Base-by-base conservation (phyloP, 92 coral and sea anemone genomes). In the Phenganax subtilis region DNA sequence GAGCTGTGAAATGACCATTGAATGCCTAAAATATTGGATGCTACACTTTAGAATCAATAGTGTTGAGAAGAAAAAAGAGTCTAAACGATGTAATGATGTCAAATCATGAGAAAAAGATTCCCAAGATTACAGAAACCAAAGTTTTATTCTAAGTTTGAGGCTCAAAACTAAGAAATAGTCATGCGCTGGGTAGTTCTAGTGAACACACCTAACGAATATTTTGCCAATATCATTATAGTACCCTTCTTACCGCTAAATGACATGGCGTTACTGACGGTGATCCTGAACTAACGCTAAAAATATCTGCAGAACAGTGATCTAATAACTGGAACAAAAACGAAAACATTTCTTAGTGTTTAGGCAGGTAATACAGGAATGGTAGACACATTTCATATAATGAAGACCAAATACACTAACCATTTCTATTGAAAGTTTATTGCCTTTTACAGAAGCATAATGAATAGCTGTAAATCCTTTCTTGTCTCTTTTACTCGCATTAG, bases 401-500 rank as follows among this genome's bases (percentile, higher is more conserved):
- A 31, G 29, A 54, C 7, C 25, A 27, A 17, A 10, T 6, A 8
- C 11, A 79, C 91, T 29, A 75, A 94, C 98, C 98, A 94, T 94
- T 81, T 94, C 98, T 83, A 94, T 83, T 29, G 97, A 89, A 73
- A 94, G 85, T 66, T 91, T 94, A 61, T 94, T 97, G 70, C 98
- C 98, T 83, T 90, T 92, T 10, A 87, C 89, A 6, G 98, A 90
- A 52, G 96, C 98, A 63, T 92, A 94, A 77, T 94, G 98, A 15
- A 94, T 91, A 54, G 97, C 91, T 76, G 90, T 94, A 75, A 85
- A 94, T 6, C 98, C 98, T 59, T 90, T 96, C 81, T 91, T 94
- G 75, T 94, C 98, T 75, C 92, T 85, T 78, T 90, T 94, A 44
- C 93, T 94, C 44, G 96, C 98, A 76, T 92, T 92, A 56, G 93